A percentile compares a stretch with the other conserved stretches of the same genome.
phyloP scores from a whole-genome alignment of 2,113 vertebrate species.

The Merops nubicus region DNA sequence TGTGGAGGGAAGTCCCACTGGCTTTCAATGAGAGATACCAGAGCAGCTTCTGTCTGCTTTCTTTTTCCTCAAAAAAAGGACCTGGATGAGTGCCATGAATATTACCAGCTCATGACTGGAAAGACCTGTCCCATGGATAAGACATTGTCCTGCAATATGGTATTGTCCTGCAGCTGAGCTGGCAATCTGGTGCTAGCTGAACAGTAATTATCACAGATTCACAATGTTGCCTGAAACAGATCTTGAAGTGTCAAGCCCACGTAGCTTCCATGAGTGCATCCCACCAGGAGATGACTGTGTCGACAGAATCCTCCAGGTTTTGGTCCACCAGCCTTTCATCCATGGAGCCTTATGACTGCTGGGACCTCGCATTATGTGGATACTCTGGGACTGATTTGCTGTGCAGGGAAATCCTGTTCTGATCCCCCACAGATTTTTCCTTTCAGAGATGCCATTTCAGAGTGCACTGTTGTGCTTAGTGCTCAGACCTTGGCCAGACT shows the following conservation, averaged over 20 bases:
- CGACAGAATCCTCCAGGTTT: neutral
- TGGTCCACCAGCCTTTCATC: neutral
- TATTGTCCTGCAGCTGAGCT: neutral
- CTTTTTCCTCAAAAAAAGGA: accelerated
- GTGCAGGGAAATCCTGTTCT: neutral
- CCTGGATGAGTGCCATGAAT: neutral
- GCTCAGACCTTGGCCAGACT: neutral
- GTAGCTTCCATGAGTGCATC: neutral
- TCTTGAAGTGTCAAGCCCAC: neutral
- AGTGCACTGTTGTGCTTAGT: accelerated
- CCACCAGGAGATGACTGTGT: neutral
- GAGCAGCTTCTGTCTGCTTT: neutral
- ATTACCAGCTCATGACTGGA: neutral
- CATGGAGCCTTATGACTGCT: neutral
- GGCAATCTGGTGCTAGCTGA: neutral
- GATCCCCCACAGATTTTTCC: neutral
- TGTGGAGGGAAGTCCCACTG: neutral
- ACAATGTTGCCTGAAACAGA: neutral
- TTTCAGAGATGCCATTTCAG: neutral
- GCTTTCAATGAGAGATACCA: neutral
- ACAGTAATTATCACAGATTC: neutral
- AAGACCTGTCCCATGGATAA: neutral
- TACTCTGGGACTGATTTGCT: neutral
- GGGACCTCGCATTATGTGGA: accelerated
- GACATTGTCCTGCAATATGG: neutral